A percentile compares a stretch with the other conserved stretches of the same genome.
phyloP scores from a whole-genome alignment of 1,140 invertebrate species.

The Harpegnathos saltator region DNA sequence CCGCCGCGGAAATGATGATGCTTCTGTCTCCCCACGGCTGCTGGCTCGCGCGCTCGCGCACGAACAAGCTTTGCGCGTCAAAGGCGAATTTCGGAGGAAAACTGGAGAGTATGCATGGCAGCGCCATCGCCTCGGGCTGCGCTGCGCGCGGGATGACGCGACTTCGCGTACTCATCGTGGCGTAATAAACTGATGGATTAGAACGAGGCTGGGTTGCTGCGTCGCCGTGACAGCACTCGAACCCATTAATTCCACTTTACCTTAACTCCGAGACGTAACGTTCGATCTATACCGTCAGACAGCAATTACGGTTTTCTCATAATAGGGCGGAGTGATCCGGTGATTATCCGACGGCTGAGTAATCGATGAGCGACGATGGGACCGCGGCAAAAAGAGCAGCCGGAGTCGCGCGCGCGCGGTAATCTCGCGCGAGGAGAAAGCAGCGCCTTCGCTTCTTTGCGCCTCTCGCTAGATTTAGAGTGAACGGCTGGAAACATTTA shows the following conservation, averaged over 20 bases:
- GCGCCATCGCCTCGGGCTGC: constrained; percentile 32
- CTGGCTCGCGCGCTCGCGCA: constrained; percentile 1
- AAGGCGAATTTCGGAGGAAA: constrained; percentile 67
- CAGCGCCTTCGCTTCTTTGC: too few species aligned
- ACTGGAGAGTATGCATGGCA: constrained; percentile 54
- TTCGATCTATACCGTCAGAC: constrained; percentile 60
- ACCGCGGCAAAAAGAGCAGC: background rate
- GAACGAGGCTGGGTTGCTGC: constrained; percentile 68
- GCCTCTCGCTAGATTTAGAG: too few species aligned
- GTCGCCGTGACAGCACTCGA: constrained; percentile 69
- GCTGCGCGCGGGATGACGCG: constrained; percentile 47
- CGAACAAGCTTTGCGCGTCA: constrained; percentile 51
- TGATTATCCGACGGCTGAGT: constrained; percentile 30
- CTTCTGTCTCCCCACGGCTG: constrained; percentile 46
- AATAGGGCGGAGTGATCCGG: constrained; percentile 25
- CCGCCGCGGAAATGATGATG: constrained; percentile 51
- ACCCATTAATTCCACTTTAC: constrained; percentile 75
- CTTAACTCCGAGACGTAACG: constrained; percentile 66
- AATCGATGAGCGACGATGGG: constrained; percentile 18
- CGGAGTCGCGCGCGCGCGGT: too few species aligned
- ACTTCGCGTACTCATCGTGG: constrained; percentile 65
- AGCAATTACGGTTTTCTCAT: constrained; percentile 52
- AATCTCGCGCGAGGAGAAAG: too few species aligned
- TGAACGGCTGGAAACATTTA: too few species aligned
- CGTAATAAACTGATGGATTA: constrained; percentile 76